phyloP scores from a whole-genome alignment of 2,113 vertebrate genomes.

The Setophaga kirtlandii region DNA sequence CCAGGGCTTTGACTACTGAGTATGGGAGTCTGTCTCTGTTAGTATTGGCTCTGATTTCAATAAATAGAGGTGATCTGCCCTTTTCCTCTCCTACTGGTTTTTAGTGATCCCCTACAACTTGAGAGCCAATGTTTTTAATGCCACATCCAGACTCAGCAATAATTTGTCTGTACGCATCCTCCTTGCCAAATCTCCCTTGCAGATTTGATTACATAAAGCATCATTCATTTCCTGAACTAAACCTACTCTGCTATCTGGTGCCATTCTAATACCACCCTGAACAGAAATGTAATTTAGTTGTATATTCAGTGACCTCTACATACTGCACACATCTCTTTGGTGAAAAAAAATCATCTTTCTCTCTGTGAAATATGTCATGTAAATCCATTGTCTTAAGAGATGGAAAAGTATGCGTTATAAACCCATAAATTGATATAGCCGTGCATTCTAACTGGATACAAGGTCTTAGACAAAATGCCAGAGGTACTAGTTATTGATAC shows the following conservation, averaged over 20 bases:
- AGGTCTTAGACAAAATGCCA: not conserved
- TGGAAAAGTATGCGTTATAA: not conserved
- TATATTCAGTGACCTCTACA: not conserved
- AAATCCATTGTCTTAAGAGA: not conserved
- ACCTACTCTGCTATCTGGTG: slow-evolving; percentile 25
- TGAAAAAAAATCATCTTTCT: not conserved
- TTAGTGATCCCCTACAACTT: not conserved
- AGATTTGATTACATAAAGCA: slow-evolving; percentile 19
- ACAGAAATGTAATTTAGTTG: not conserved
- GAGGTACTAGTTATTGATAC: not conserved
- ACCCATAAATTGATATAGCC: not conserved
- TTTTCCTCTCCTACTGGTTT: not conserved
- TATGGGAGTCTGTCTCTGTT: not conserved
- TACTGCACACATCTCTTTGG: not conserved
- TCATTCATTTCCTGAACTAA: slow-evolving; percentile 39
- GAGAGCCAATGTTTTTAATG: not conserved
- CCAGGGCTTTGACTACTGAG: not conserved
- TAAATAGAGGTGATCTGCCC: not conserved
- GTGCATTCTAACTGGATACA: not conserved
- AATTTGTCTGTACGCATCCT: not conserved
- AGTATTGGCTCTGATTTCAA: not conserved
- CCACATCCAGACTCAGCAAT: not conserved
- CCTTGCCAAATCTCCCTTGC: slow-evolving; percentile 5
- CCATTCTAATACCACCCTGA: slow-evolving; percentile 3
- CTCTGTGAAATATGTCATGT: not conserved